Conservation (phyloP, 23 tunicate species). For the Trididemnum miniatum region DNA sequence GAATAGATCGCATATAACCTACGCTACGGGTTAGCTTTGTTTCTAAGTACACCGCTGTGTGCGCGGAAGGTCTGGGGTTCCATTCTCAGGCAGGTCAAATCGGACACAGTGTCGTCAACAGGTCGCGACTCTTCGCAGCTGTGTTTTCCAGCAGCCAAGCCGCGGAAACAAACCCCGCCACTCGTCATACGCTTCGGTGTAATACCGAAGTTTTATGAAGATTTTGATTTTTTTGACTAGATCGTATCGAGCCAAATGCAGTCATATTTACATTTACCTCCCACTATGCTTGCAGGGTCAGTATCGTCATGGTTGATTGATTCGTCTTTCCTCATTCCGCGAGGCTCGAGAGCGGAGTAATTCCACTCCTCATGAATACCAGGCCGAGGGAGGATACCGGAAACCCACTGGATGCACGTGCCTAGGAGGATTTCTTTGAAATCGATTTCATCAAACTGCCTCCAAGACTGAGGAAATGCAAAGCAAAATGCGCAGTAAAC, state of each 20-base stretch:
- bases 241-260: too few relatives aligned
- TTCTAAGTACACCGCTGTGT: conserved; percentile 3
- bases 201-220: too few relatives aligned
- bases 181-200: neutral
- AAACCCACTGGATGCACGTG: conserved; percentile 42
- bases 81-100: neutral
- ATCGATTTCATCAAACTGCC: conserved; percentile 82
- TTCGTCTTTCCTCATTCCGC: conserved; percentile 75
- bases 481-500: conserved; percentile 68
- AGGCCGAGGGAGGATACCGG: conserved; percentile 80
- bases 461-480: conserved; percentile 91
- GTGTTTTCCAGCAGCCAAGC: neutral
- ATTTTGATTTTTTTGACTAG: too few relatives aligned
- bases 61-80: conserved; percentile 3
- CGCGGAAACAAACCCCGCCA: neutral
- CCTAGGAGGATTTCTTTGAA: conserved; percentile 65
- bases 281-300: too few relatives aligned
- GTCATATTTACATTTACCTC: too few relatives aligned
- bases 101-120: neutral
- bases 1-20: too few relatives aligned
- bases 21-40: too few relatives aligned
- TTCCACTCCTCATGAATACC: conserved; percentile 63
- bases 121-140: neutral
- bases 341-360: conserved; percentile 57
- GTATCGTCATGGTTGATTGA: conserved; percentile 8